A percentile compares a stretch with the other conserved stretches of the same genome.
Evolutionary conservation across 2,888 invertebrate species (phyloP).

Genomic region (Allygus modestus): DNA sequence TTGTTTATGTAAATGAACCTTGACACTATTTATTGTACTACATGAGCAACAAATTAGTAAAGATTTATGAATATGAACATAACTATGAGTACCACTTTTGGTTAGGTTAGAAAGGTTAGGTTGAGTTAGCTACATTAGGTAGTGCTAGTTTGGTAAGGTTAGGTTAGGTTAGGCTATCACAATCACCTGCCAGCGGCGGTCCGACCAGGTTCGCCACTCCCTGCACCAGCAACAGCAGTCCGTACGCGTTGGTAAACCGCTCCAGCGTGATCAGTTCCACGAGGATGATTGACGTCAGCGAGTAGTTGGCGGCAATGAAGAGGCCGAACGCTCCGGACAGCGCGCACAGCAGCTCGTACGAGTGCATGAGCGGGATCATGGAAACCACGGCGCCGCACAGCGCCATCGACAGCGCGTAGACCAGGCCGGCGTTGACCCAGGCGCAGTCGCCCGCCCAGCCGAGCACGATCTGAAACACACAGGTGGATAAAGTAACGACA

Average conservation of each 20-base stretch:
- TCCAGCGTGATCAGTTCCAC: constrained; percentile 94
- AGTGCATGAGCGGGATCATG: constrained; percentile 81
- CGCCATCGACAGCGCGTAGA: constrained; percentile 90
- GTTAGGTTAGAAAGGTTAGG: too few relatives aligned
- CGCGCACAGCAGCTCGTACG: constrained; percentile 79
- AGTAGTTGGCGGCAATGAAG: constrained; percentile 94
- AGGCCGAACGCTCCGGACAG: constrained; percentile 91
- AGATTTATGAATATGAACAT: too few relatives aligned
- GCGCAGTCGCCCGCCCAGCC: constrained; percentile 93
- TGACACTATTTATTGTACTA: too few relatives aligned
- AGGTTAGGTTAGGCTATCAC: too few relatives aligned
- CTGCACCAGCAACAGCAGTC: constrained; percentile 90
- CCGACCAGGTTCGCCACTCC: constrained; percentile 94
- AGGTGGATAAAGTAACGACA: neutral
- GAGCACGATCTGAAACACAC: constrained; percentile 81
- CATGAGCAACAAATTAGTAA: too few relatives aligned
- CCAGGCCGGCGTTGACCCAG: constrained; percentile 85
- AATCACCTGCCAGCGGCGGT: constrained; percentile 92
- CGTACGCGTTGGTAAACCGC: constrained; percentile 92
- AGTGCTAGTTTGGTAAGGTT: too few relatives aligned
- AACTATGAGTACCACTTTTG: too few relatives aligned
- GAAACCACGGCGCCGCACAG: constrained; percentile 83
- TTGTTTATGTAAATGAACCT: too few relatives aligned
- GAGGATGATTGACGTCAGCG: constrained; percentile 92
- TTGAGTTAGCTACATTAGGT: too few relatives aligned